Base-by-base conservation (phyloP, 2,113 vertebrate genomes). In the Muntiacus reevesi region DNA sequence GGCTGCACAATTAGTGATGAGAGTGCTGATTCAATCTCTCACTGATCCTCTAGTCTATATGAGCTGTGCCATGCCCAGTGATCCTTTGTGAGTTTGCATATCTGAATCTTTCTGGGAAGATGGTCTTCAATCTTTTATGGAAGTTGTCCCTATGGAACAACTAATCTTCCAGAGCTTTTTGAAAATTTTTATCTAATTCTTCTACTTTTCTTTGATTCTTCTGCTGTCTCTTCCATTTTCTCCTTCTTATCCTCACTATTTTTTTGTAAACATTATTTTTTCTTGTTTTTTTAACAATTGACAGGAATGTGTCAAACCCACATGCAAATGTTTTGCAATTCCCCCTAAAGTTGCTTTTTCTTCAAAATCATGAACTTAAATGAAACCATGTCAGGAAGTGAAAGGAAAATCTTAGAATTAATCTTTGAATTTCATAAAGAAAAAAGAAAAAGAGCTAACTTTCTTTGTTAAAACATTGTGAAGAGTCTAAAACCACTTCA, bases 331-430 rank as follows among this genome's bases (percentile, higher is more conserved):
- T 57, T 76, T 87, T 82, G 30, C 25, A 81, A 40, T 14, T 3
- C 21, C 12, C 12, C 33, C 10, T 19, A n/a, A 82, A 84, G 4
- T 11, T 85, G 2, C 17, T 17, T 55, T 95, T 82, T 76, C 36
- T 86, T 97, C n/a, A 81, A 82, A 81, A 97, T 89, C 12, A 85
- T 91, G 40, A 97, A 62, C 2, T 7, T 40, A 59, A 89, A 62
- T 74, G 82, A 93, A 87, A 59, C 23, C 1, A 15, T 55, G 8
- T 36, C 28, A 71, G 57, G 6, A 86, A 54, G 7, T 60, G 23
- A 97, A 89, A 21, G 50, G 45, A 89, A 81, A 55, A 87, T 55
- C 33, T 83, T 67, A 87, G 30, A 96, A 59, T 36, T 95, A 45
- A n/a, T 50, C 45, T 89, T 62, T 7, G 7, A 64, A 17, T 94